Evolutionary conservation across 2,888 invertebrate species (phyloP), one percentile per base, ranked within the genome.

Genomic region (Trachelus troglodyta): DNA sequence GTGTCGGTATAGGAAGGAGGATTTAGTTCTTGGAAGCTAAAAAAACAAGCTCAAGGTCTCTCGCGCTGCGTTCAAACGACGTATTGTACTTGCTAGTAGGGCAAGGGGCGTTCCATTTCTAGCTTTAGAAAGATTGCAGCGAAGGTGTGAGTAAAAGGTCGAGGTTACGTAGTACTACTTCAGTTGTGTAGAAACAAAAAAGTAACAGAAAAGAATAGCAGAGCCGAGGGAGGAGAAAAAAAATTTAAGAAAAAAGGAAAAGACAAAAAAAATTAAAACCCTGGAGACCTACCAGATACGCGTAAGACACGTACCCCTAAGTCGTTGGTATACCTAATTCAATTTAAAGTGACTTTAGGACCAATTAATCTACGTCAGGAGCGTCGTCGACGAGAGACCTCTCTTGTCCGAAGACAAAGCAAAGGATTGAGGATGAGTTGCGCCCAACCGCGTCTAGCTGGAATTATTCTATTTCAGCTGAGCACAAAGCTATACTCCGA

Each of bases 381-480:
- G 23, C 56, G 23, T 23, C 23, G 9, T 56, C 23, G 2, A 56
- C 9, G 23, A 56, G 56, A 56, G 9, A 6, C 56, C 56, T 56
- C 56, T 23, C 56, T 56, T 56, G 56, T 23, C 56, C 56, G 23
- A 56, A 56, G 56, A 56, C 56, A 56, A 56, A 9, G 56, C 56
- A 56, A 56, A 56, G 56, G 56, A 9, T 56, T 23, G 56, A 23
- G 2, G 56, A 23, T 9, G 56, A 56, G 6, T 56, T 56, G 56
- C 23, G 23, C 23, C 56, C 23, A 15, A 15, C 71, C 71, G 71
- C 34, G 4, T 30, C 37, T 12, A 15, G 23, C 33, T 56, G 68
- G 15, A 56, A 75, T 75, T 75, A 77, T 77, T 77, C 77, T 77
- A 77, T 77, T 75, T 75, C 34, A 77, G 71, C 73, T 35, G 69